These are phyloP conservation scores for Otolemur crassicaudatus DNA, from an alignment of 2,797 vertebrate species.

Conservation along the genomic window DNA sequence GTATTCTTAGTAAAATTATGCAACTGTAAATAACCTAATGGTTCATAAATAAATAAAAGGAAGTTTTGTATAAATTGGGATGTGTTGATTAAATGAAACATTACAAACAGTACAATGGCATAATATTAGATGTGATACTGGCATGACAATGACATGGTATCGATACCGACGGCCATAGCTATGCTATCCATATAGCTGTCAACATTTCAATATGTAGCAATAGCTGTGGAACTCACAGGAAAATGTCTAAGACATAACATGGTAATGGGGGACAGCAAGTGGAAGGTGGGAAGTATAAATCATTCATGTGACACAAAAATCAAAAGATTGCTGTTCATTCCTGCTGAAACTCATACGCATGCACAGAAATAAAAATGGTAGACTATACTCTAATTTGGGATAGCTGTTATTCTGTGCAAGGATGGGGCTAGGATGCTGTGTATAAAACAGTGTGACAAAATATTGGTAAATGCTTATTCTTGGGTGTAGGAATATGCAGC, in stretches of 20 bases:
- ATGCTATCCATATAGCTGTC: no score
- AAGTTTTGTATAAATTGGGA: background rate
- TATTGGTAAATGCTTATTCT: background rate
- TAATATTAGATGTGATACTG: background rate
- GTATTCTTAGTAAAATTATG: background rate
- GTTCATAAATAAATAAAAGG: background rate
- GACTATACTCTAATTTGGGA: background rate
- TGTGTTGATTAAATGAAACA: background rate
- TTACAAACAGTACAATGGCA: background rate
- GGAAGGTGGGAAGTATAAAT: background rate
- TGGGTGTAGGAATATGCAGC: background rate
- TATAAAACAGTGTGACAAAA: background rate
- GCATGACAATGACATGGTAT: background rate
- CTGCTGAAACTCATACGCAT: background rate
- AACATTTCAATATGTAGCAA: background rate
- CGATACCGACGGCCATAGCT: background rate
- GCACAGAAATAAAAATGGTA: background rate
- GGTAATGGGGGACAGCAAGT: background rate
- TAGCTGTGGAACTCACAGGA: fast-evolving
- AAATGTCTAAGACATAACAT: background rate
- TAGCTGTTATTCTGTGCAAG: no score
- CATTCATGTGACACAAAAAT: background rate
- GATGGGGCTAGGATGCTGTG: background rate
- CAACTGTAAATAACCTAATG: background rate
- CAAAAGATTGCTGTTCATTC: background rate